Evolutionary conservation across 2,888 invertebrate genomes (phyloP).

Genomic region (Caenorhabditis panamensis): DNA sequence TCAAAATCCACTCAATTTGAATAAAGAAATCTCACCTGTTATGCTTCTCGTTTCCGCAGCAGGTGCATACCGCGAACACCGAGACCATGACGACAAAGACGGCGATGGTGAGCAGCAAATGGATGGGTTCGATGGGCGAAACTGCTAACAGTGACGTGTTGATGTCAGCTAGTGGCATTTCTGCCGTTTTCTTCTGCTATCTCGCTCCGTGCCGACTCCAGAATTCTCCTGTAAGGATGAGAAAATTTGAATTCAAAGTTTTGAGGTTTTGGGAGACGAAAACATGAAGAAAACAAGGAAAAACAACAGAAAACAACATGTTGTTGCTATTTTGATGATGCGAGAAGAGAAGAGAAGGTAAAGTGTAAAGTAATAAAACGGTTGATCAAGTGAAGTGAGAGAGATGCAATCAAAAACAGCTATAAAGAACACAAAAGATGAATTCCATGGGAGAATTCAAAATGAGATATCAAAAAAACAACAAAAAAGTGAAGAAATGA

Average conservation of each 20-base stretch:
- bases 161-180: slow-evolving; percentile 58
- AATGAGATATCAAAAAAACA: not conserved
- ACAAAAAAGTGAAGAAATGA: not conserved
- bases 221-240: slow-evolving; percentile 14
- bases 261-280: not conserved
- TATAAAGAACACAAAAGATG: not conserved
- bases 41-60: slow-evolving; percentile 52
- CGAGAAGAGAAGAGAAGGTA: slow-evolving; percentile 29
- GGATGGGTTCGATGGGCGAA: slow-evolving; percentile 43
- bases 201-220: slow-evolving; percentile 11
- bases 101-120: slow-evolving; percentile 54
- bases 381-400: slow-evolving; percentile 5
- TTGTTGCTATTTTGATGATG: not conserved
- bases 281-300: not conserved
- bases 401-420: no score
- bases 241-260: not conserved
- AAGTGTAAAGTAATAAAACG: slow-evolving; percentile 51
- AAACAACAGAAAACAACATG: not conserved
- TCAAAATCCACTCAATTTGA: no score
- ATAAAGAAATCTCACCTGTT: slow-evolving; percentile 33
- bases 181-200: slow-evolving; percentile 22
- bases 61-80: slow-evolving; percentile 58
- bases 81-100: slow-evolving; percentile 60
- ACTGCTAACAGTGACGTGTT: slow-evolving; percentile 40
- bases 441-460: not conserved